Conservation (phyloP, 2,113 vertebrate genomes). For the Cynoglossus semilaevis region DNA sequence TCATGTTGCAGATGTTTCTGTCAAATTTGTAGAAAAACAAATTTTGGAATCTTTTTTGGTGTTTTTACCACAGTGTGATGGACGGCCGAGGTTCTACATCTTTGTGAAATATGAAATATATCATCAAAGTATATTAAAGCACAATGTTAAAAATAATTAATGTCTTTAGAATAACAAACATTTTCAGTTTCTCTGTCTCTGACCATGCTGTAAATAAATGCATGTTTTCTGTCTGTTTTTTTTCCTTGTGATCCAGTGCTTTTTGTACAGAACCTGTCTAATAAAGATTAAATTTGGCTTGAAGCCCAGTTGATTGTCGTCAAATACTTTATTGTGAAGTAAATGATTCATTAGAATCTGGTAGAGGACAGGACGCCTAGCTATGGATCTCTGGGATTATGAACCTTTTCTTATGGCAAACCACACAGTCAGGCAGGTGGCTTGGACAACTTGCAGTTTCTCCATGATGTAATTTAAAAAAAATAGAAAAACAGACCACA, state of each 20-base stretch:
- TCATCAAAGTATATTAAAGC: conserved; percentile 82
- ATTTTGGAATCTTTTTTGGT: conserved; percentile 42
- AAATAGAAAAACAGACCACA: too few relatives aligned
- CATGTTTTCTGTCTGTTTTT: conserved; percentile 65
- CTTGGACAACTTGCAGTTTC: too few relatives aligned
- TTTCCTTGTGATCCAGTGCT: conserved; percentile 74
- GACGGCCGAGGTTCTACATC: conserved; percentile 71
- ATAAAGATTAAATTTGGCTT: conserved; percentile 84
- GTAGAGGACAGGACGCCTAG: too few relatives aligned
- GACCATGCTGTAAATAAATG: conserved; percentile 80
- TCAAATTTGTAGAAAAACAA: conserved; percentile 55
- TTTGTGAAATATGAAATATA: conserved; percentile 82
- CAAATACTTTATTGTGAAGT: neutral
- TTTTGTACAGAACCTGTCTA: conserved; percentile 83
- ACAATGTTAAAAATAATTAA: conserved; percentile 77
- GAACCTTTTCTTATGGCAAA: too few relatives aligned
- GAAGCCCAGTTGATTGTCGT: neutral
- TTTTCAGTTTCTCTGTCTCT: conserved; percentile 56
- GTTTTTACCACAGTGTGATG: conserved; percentile 70
- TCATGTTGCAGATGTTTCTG: conserved; percentile 14
- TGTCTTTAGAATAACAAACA: conserved; percentile 67
- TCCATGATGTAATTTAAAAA: too few relatives aligned
- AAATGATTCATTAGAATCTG: too few relatives aligned
- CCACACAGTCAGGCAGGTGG: too few relatives aligned
- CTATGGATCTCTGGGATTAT: too few relatives aligned